phyloP scores from a whole-genome alignment of 2,888 invertebrate species.

The Alloscopus bannaensis region DNA sequence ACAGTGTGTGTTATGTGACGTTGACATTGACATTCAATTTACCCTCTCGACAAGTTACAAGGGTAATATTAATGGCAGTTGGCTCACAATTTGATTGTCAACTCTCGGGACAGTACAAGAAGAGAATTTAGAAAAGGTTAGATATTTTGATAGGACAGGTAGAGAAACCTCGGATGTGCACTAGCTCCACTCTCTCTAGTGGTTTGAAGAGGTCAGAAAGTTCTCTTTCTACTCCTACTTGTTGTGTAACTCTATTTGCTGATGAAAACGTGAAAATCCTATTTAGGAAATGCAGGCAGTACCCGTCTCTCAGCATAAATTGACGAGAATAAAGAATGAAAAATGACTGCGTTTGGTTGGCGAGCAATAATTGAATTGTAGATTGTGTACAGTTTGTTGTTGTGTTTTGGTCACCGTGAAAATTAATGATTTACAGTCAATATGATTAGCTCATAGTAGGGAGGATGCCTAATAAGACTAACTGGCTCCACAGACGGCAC shows the following conservation, averaged over 20 bases:
- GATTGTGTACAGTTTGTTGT: not conserved
- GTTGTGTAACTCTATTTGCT: conserved; percentile 1
- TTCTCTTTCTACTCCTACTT: not conserved
- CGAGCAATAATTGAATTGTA: conserved; percentile 20
- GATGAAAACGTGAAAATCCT: conserved; percentile 4
- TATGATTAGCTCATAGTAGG: conserved; percentile 27
- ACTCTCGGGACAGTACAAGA: not conserved
- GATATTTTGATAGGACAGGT: not conserved
- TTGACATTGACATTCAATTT: conserved; percentile 64
- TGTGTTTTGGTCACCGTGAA: conserved; percentile 8
- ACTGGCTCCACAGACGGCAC: not conserved
- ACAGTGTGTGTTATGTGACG: conserved; percentile 47
- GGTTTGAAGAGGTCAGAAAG: too few species aligned
- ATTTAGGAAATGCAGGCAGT: not conserved
- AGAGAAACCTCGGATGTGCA: too few species aligned
- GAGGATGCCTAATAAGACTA: not conserved
- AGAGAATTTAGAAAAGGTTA: not conserved
- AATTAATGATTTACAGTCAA: conserved; percentile 26
- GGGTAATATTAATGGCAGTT: conserved; percentile 56
- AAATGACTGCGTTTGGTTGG: not conserved
- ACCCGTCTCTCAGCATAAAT: not conserved
- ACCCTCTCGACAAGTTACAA: conserved; percentile 52
- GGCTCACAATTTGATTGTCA: conserved; percentile 49
- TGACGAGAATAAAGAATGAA: not conserved
- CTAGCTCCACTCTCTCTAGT: too few species aligned